Percentiles rank a stretch among this genome's conserved stretches.
Conservation (phyloP, 2,888 invertebrate species). For the Agapetus fuscipes region DNA sequence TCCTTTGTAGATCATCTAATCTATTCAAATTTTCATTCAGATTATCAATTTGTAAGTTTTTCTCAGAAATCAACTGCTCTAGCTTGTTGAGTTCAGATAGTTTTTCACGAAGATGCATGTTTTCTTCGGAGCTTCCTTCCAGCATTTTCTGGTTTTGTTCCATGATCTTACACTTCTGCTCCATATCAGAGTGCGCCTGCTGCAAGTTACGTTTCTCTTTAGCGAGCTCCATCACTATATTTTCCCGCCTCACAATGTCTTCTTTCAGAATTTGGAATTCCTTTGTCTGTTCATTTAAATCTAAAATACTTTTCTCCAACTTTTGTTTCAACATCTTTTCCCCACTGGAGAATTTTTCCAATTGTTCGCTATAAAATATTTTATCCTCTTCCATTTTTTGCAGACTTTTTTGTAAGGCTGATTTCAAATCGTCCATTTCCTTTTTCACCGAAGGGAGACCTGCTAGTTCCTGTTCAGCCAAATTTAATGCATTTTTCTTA, state of each 20-base stretch:
- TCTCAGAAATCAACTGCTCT: slow-evolving; percentile 45
- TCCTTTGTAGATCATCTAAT: slow-evolving; percentile 41
- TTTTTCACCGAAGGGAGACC: slow-evolving; percentile 44
- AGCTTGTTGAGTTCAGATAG: slow-evolving; percentile 39
- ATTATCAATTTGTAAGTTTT: slow-evolving; percentile 45
- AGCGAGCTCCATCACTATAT: slow-evolving; percentile 47
- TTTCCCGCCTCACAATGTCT: slow-evolving; percentile 46
- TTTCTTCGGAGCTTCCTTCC: slow-evolving; percentile 36
- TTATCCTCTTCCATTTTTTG: slow-evolving; percentile 45
- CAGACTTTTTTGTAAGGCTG: slow-evolving; percentile 40
- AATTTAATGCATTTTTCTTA: slow-evolving; percentile 44
- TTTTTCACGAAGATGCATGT: slow-evolving; percentile 41
- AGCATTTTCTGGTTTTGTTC: slow-evolving; percentile 35
- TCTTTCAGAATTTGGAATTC: slow-evolving; percentile 44
- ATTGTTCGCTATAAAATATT: slow-evolving; percentile 45
- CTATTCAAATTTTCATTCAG: slow-evolving; percentile 42
- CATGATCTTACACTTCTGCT: slow-evolving; percentile 41
- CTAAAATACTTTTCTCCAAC: slow-evolving; percentile 46
- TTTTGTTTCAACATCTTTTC: slow-evolving; percentile 46
- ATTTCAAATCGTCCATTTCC: slow-evolving; percentile 40
- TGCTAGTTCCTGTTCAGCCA: slow-evolving; percentile 44
- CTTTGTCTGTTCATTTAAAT: slow-evolving; percentile 43
- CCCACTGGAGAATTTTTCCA: slow-evolving; percentile 43
- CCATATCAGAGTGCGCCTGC: slow-evolving; percentile 38
- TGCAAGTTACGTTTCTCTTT: slow-evolving; percentile 48